A percentile compares a stretch with the other conserved stretches of the same genome.
phyloP scores from a whole-genome alignment of 2,797 vertebrate genomes.

The Glyptemys insculpta region DNA sequence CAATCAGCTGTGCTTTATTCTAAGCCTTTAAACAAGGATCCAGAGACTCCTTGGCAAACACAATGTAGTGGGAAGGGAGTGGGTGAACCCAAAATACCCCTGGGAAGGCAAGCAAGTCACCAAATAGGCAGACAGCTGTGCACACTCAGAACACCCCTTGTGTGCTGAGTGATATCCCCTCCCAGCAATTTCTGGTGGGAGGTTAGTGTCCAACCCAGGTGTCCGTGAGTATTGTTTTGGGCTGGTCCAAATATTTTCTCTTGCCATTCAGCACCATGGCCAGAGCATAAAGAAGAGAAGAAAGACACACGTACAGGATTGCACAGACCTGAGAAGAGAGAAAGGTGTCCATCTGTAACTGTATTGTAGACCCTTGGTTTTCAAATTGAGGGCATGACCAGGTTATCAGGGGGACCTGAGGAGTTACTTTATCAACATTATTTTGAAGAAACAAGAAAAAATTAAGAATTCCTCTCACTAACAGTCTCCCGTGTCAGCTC shows the following conservation, averaged over 20 bases:
- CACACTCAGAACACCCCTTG: neutral
- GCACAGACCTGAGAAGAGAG: neutral
- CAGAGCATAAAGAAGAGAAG: neutral
- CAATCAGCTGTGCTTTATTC: neutral
- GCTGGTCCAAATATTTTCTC: neutral
- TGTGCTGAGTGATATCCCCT: neutral
- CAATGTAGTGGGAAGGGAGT: neutral
- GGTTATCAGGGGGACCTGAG: neutral
- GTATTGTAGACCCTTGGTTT: neutral
- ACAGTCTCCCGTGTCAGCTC: neutral
- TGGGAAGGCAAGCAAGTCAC: accelerated
- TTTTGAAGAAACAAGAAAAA: too few relatives aligned
- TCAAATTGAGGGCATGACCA: neutral
- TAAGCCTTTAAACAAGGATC: accelerated
- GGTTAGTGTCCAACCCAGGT: neutral
- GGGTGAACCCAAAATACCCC: neutral
- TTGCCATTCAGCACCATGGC: accelerated
- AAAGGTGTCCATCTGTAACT: neutral
- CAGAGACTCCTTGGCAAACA: neutral
- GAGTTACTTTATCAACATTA: too few relatives aligned
- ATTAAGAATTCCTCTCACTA: neutral
- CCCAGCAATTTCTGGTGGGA: neutral
- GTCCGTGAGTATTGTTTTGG: accelerated
- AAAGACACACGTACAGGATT: neutral
- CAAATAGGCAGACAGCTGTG: accelerated